phyloP scores from a whole-genome alignment of 2,797 vertebrate genomes.

The Emys orbicularis region DNA sequence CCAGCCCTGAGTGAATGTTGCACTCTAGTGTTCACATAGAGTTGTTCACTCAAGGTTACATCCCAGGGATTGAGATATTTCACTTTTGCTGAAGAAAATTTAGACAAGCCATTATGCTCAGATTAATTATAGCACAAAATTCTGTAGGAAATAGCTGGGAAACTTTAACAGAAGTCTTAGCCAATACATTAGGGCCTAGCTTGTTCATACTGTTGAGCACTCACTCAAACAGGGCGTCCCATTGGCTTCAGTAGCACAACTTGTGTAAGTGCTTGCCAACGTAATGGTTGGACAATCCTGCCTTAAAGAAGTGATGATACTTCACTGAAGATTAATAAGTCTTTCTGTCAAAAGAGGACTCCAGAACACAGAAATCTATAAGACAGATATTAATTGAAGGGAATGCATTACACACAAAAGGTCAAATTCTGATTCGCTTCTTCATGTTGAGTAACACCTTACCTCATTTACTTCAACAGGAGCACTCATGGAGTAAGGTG shows the following conservation, averaged over 20 bases:
- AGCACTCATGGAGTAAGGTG: not conserved
- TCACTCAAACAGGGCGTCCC: not conserved
- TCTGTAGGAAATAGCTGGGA: not conserved
- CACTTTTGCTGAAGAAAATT: not conserved
- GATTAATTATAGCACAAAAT: not conserved
- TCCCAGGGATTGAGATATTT: not conserved
- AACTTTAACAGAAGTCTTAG: not conserved
- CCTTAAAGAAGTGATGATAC: not conserved
- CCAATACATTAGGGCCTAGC: not conserved
- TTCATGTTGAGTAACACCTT: not conserved
- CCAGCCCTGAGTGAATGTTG: not conserved
- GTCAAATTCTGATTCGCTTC: not conserved
- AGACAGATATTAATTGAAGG: too few relatives aligned
- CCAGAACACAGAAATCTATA: not conserved
- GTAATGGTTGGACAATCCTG: not conserved
- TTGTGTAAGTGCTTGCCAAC: not conserved
- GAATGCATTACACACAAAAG: too few relatives aligned
- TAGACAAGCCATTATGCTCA: not conserved
- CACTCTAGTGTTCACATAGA: not conserved
- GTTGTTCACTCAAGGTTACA: not conserved
- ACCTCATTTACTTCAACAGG: not conserved
- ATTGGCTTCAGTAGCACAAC: not conserved
- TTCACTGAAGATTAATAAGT: not conserved
- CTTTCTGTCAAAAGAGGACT: too few relatives aligned
- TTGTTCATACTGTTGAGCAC: not conserved